Evolutionary conservation across 2,888 invertebrate species (phyloP).

Genomic region (Pristionchus fissidentatus): DNA sequence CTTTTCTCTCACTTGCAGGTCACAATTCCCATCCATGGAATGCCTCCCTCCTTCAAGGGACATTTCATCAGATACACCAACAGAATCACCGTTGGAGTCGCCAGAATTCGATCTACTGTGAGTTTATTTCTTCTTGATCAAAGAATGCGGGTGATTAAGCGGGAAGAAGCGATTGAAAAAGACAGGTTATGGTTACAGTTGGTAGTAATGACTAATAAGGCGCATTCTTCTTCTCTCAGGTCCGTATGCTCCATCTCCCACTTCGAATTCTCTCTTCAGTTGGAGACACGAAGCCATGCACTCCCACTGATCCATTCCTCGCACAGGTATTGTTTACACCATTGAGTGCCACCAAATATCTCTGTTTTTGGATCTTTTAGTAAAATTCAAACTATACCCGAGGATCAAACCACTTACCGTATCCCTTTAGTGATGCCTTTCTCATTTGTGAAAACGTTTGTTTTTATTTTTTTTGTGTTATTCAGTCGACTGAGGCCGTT

Average conservation of each 20-base stretch:
- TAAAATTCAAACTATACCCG: not conserved
- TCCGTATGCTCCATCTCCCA: conserved; percentile 25
- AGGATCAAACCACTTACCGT: no score
- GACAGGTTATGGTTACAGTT: not conserved
- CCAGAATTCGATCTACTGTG: conserved; percentile 38
- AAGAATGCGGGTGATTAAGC: not conserved
- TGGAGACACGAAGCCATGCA: not conserved
- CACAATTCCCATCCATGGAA: conserved; percentile 11
- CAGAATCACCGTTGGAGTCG: conserved; percentile 36
- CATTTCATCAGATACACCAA: conserved; percentile 41
- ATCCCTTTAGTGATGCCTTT: no score
- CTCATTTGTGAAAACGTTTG: no score
- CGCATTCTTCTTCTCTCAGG: not conserved
- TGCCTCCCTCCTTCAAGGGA: conserved; percentile 44
- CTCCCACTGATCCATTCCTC: conserved; percentile 28
- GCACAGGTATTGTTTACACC: conserved; percentile 4
- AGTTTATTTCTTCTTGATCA: not conserved
- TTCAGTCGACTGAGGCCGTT: no score
- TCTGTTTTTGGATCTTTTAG: not conserved
- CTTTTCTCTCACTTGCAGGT: not conserved
- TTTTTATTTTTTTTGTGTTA: not conserved
- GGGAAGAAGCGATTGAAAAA: not conserved
- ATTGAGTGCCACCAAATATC: not conserved
- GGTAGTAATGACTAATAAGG: not conserved
- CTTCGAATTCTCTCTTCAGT: conserved; percentile 29